phyloP scores from a whole-genome alignment of 2,888 invertebrate genomes.

The Bombyx huttoni region DNA sequence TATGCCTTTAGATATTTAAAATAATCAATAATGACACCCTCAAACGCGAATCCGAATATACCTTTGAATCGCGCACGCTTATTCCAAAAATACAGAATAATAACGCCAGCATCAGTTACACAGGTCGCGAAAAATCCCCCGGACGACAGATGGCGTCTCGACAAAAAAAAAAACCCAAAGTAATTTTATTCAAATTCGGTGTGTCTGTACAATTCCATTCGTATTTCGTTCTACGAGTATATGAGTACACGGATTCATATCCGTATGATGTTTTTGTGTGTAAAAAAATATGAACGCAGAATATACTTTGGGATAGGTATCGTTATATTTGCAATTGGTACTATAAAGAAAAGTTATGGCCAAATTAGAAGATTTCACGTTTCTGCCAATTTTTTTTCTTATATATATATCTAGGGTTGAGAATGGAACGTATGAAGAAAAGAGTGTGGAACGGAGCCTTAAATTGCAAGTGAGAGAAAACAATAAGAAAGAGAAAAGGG shows the following conservation, averaged over 20 bases:
- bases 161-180: conserved; percentile 23
- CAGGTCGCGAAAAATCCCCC: conserved; percentile 2
- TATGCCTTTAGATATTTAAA: no score
- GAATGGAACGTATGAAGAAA: no score
- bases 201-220: conserved; percentile 21
- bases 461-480: no score
- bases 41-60: neutral
- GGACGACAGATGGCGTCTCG: neutral
- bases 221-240: conserved; percentile 1
- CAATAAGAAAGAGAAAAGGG: no score
- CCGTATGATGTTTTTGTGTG: neutral
- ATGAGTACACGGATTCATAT: neutral
- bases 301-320: no score
- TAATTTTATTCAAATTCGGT: conserved; percentile 39
- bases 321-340: no score
- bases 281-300: neutral
- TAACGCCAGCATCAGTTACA: conserved; percentile 1
- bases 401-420: no score
- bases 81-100: conserved; percentile 1
- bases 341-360: no score
- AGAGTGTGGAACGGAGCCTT: no score
- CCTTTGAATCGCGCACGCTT: neutral
- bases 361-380: no score
- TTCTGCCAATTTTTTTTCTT: no score
- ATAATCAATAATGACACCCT: neutral